Base-by-base conservation (phyloP, 2,888 invertebrate genomes). In the Sphecodes monilicornis region DNA sequence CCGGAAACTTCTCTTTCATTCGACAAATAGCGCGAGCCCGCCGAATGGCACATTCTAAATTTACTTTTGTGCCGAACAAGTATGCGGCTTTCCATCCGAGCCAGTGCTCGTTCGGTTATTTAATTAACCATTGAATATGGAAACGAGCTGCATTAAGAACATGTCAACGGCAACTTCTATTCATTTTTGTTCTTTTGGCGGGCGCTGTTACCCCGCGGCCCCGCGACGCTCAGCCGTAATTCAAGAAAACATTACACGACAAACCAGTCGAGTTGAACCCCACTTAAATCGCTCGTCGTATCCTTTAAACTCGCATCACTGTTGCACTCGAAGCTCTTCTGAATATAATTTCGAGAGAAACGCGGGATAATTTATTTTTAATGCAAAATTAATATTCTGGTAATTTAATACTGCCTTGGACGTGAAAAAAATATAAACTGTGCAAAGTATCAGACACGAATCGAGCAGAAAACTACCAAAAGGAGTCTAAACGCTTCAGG, bases 61-160 rank as follows among this genome's bases (percentile, higher is more conserved):
- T 84, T 78, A 74, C 66, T 57, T 84, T 81, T 75, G 72, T 32
- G 8, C 46, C 22, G 46, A 70, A 71, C 76, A 79, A 84, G 16
- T 16, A 60, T 75, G 71, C 46, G 70, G 81, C 80, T 41, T 64
- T 80, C 68, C 80, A 43, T 16, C 57, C 60, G 60, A 10, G 43
- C 1, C 29, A 18, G 32, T 41, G 57, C 46, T 73, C 78, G 22
- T 57, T 76, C 57, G 70, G 54, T 66, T 80, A 74, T 86, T 87
- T 82, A 85, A 86, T 86, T 86, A 86, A 66, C 76, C 80, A 32
- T 70, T 64, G 80, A 86, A 87, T 69, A 43, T 32, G 72, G 39
- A 57, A 70, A 66, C 39, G 72, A 64, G 60, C 64, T 41, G 64
- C 57, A 78, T 85, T 78, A 76, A 87, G 82, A 78, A 84, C 69